Evolutionary conservation across 2,888 invertebrate genomes (phyloP), one percentile per base, ranked within the genome.

Genomic region (Mesorhabditis belari): DNA sequence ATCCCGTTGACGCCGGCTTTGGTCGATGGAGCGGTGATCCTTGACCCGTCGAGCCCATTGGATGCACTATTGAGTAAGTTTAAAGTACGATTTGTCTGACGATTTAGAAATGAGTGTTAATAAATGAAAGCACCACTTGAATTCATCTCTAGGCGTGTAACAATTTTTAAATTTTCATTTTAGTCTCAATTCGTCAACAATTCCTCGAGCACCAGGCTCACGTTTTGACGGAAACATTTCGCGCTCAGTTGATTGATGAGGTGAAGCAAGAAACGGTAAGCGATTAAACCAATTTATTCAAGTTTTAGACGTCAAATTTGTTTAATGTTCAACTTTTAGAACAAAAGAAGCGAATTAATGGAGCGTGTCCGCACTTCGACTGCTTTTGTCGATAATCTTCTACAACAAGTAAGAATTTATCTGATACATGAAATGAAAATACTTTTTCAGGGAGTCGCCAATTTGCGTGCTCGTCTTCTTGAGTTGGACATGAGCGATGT

Each of bases 401-500:
- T n/a, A n/a, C n/a, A n/a, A n/a, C n/a, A n/a, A n/a, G n/a, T n/a
- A n/a, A n/a, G n/a, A n/a, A n/a, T n/a, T n/a, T n/a, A n/a, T n/a
- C n/a, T n/a, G n/a, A n/a, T n/a, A n/a, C 57, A 64, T 19, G 57
- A 67, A 9, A 52, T 61, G 6, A 55, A 57, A 9, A 52, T 55
- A 26, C 55, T 67, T 23, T 12, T 21, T 1, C 24, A 53, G 6
- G 68, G 70, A 17, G 63, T 67, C 12, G 6, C 24, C 19, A 29
- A 26, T 21, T 55, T 73, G 21, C 60, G 63, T 12, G 35, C 21
- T 2, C 58, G 68, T 2, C 61, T 73, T 17, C 35, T 57, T 3
- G 68, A 73, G 28, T 55, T 73, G 55, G 71, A 62, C 49, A 73
- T 73, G 73, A 26, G 49, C 12, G 58, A 59, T 5, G 73, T 68